phyloP scores from a whole-genome alignment of 2,113 vertebrate species.

The Raja brachyura region DNA sequence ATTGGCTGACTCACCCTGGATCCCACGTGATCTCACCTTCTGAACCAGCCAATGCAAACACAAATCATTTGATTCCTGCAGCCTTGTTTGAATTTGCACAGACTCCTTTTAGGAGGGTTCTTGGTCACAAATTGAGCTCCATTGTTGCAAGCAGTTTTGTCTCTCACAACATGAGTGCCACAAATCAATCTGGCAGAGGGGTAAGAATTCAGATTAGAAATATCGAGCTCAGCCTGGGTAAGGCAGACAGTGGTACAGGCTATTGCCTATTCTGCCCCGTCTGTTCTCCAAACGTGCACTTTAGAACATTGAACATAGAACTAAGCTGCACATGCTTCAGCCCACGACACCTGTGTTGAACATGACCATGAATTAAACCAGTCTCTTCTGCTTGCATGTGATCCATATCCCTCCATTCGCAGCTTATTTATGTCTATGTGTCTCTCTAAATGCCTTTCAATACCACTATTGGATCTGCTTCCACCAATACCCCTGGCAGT shows the following conservation, averaged over 20 bases:
- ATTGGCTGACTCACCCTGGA: too few species aligned
- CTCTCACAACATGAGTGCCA: neutral
- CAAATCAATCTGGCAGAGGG: neutral
- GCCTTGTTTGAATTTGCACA: neutral
- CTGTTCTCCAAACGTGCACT: neutral
- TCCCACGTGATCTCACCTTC: too few species aligned
- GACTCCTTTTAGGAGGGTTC: neutral
- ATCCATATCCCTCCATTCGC: too few species aligned
- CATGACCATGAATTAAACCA: too few species aligned
- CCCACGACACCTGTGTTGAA: too few species aligned
- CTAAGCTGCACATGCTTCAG: too few species aligned
- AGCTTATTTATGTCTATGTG: too few species aligned
- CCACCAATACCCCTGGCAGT: too few species aligned
- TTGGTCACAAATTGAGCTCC: neutral
- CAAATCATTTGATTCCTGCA: neutral
- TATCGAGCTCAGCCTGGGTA: neutral
- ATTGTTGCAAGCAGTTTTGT: neutral
- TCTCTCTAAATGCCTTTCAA: too few species aligned
- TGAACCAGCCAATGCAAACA: neutral
- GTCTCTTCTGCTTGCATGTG: too few species aligned
- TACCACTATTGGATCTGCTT: too few species aligned
- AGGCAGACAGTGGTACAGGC: neutral
- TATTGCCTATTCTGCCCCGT: neutral
- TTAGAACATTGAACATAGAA: too few species aligned
- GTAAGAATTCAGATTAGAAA: neutral